Evolutionary conservation across 1,140 invertebrate species (phyloP), one percentile per base, ranked within the genome.

Genomic region (Sitobion miscanthi): DNA sequence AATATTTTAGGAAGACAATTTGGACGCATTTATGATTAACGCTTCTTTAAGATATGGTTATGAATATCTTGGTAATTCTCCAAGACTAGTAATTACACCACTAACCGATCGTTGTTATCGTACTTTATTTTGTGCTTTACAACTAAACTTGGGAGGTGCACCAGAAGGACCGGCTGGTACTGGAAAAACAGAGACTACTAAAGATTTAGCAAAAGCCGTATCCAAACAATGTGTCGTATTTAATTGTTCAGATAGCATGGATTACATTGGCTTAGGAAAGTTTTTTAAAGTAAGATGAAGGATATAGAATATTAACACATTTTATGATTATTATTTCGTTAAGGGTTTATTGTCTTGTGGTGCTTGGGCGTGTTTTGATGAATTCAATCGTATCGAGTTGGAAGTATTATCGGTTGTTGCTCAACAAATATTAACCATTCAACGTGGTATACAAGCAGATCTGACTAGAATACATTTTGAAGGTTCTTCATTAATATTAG

Each of bases 321-420:
- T 57, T 38, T 54, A 83, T 38, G 1, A 93, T 85, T 11, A 14
- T 52, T 57, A 52, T 85, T 93, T 94, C 94, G 94, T 94, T 5
- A 90, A 97, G 97, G 99, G 99, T 94, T 95, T 99, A 82, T 98
- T 98, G 7, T 98, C 98, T 1, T 98, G 98, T 94, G 99, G 99
- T 20, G 98, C 99, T 2, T 99, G 98, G 98, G 98, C 98, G 0
- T 99, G 99, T 95, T 99, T 99, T 95, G 99, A 99, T 95, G 99
- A 99, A 95, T 99, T 99, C 95, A 98, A 98, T 95, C 96, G 97
- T 23, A 98, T 98, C 94, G 97, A 98, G 94, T 95, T 98, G 57
- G 97, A 98, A 95, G 98, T 99, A 77, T 95, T 99, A 52, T 99
- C 98, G 0, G 98, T 99, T 4, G 98, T 98, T 7, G 98, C 98